These are phyloP conservation scores for Pseudomyrmex cubaensis DNA, from an alignment of 1,140 invertebrate species.

Conservation along the genomic window DNA sequence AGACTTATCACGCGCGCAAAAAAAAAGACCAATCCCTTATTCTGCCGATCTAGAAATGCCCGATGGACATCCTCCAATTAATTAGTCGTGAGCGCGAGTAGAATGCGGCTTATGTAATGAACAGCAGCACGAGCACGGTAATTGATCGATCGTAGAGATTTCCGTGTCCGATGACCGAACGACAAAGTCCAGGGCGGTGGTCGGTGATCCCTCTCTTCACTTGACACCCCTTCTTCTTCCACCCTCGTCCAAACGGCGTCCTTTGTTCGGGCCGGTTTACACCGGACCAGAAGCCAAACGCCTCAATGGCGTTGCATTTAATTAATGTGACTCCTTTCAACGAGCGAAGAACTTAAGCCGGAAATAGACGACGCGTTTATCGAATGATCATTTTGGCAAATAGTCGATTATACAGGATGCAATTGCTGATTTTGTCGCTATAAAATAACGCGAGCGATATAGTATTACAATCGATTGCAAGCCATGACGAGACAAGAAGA, in stretches of 20 bases:
- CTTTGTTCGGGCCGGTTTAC: slow-evolving; percentile 67
- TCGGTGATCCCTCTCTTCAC: slow-evolving; percentile 46
- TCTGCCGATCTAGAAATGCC: background rate
- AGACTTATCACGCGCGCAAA: background rate
- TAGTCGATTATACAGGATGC: slow-evolving; percentile 45
- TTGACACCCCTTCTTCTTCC: slow-evolving; percentile 15
- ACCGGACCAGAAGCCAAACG: slow-evolving; percentile 59
- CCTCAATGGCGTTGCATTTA: slow-evolving; percentile 68
- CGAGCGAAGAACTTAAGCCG: slow-evolving; percentile 61
- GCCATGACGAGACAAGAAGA: too few species aligned
- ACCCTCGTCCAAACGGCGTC: slow-evolving; percentile 47
- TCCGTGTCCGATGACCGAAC: slow-evolving; percentile 28
- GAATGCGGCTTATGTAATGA: slow-evolving; percentile 40
- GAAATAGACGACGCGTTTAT: slow-evolving; percentile 59
- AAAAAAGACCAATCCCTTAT: slow-evolving; percentile 2
- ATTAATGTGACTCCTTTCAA: slow-evolving; percentile 76
- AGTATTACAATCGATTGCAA: background rate
- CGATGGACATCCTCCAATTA: slow-evolving; percentile 18
- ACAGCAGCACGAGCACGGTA: slow-evolving; percentile 27
- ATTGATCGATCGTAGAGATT: slow-evolving; percentile 69
- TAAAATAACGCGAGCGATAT: background rate
- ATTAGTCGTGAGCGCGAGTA: slow-evolving; percentile 52
- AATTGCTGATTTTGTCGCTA: slow-evolving; percentile 53
- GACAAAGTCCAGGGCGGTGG: slow-evolving; percentile 45
- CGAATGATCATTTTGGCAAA: slow-evolving; percentile 73